Base-by-base conservation (phyloP, 2,888 invertebrate genomes). In the Noctua comes region DNA sequence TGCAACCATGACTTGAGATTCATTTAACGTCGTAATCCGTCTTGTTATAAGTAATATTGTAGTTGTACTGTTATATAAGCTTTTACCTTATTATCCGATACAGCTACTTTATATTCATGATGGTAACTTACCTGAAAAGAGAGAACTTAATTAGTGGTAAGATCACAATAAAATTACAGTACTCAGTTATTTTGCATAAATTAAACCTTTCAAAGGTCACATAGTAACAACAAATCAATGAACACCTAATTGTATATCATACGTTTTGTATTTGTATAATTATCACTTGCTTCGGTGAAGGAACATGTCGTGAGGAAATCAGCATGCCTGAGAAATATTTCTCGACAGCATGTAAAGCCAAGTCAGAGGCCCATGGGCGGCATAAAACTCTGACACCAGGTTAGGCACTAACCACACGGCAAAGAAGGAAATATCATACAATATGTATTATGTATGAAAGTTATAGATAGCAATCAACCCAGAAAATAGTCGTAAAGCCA, bases 81-180 rank as follows among this genome's bases (percentile, higher is more conserved):
- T 79, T 77, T 79, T 81, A 79, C 82, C 82, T 79, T 5, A 10
- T 5, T 2, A 11, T 48, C 8, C 21, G 2, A 16, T 31, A 16
- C 27, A n/a, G 7, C 27, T 24, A 65, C 27, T 21, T 40, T 11
- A 16, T 68, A 31, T 31, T 48, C 4, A 48, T 40, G 13, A 16
- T 64, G 48, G n/a, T 21, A 16, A 83, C 83, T 83, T 83, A 83
- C 83, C 83, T 83, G 82, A 64, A 83, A 83, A 69, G 18, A 68
- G 24, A n/a, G 6, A 77, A 54, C 0, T 6, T 1, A 7, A n/a
- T 73, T 59, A 48, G 16, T 65, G 16, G 5, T 64, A 36, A 16
- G 16, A 70, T 65, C 7, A n/a, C 3, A 65, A 36, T 1, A 1
- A 13, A 57, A 31, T 13, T 5, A 72, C 46, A 36, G 13, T 13